Base-by-base conservation (phyloP, 2,888 invertebrate species). In the Pollenia amentaria region DNA sequence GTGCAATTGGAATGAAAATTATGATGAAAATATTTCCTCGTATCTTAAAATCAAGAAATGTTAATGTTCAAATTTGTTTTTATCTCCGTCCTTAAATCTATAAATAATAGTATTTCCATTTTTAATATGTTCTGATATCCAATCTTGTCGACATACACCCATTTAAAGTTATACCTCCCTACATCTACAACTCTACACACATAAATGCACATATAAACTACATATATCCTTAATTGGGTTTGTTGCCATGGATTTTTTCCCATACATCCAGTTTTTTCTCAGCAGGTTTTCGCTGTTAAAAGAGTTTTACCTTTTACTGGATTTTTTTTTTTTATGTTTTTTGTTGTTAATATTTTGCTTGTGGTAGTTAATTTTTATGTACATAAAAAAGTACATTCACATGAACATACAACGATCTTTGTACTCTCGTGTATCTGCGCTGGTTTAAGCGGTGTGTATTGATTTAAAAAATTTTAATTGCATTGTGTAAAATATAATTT, bases 401-500 rank as follows among this genome's bases (percentile, higher is more conserved):
- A n/a, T 51, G 21, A 21, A 40, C 62, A 18, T 40, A 7, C 38
- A 40, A 9, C 14, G n/a, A 53, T 62, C 40, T 29, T 21, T 62
- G 1, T 60, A 48, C 12, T 7, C n/a, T 2, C 51, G 9, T 65
- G 44, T 51, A 40, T 21, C 62, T 57, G 21, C 21, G 21, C 46
- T 57, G 53, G 21, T 14, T 70, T 79, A 51, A 62, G 29, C 46
- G 48, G 53, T 64, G 77, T 78, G 72, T 72, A 78, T 73, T 78
- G 82, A 79, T 72, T 76, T 76, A 79, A 83, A 79, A 83, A 76
- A 70, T 65, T 83, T 79, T 86, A 83, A 86, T 86, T 86, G 83
- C 86, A 70, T 80, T 75, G 83, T 83, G 79, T 77, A 48, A 83
- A 76, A 60, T 70, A 16, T 42, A 18, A 0, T 67, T 46, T 48